These are phyloP conservation scores for Periplaneta americana DNA, from an alignment of 1,140 invertebrate genomes.

Conservation along the genomic window DNA sequence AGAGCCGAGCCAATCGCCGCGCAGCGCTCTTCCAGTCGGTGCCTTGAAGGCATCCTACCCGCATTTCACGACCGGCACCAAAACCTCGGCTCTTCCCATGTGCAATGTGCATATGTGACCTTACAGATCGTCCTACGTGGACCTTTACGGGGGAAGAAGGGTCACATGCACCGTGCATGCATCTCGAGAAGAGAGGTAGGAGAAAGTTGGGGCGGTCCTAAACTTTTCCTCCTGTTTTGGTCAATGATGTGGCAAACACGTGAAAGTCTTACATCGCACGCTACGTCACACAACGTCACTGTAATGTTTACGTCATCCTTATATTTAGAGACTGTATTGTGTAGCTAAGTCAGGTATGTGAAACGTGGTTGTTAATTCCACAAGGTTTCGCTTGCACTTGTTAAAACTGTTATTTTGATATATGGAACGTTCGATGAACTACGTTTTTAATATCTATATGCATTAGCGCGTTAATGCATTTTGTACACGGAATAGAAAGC, in stretches of 20 bases:
- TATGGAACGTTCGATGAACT: no score
- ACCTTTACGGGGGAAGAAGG: no score
- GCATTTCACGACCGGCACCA: not conserved
- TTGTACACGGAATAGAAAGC: no score
- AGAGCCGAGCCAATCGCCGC: not conserved
- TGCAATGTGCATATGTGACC: not conserved
- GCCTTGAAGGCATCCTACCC: not conserved
- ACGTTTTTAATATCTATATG: no score
- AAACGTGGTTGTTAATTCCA: no score
- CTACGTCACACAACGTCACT: not conserved
- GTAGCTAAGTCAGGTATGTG: no score
- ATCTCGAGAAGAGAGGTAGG: not conserved
- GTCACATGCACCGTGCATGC: not conserved
- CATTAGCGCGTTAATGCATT: no score
- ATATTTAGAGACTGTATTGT: not conserved
- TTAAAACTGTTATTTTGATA: no score
- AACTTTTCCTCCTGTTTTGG: not conserved
- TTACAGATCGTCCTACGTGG: not conserved
- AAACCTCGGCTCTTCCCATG: not conserved
- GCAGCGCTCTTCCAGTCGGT: no score
- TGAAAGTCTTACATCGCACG: not conserved
- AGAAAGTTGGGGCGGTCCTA: not conserved
- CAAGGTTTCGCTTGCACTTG: no score
- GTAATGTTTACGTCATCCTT: not conserved
- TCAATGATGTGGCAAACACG: not conserved